Evolutionary conservation across 2,888 invertebrate genomes (phyloP), one percentile per base, ranked within the genome.

Genomic region (Ectemnius cavifrons): DNA sequence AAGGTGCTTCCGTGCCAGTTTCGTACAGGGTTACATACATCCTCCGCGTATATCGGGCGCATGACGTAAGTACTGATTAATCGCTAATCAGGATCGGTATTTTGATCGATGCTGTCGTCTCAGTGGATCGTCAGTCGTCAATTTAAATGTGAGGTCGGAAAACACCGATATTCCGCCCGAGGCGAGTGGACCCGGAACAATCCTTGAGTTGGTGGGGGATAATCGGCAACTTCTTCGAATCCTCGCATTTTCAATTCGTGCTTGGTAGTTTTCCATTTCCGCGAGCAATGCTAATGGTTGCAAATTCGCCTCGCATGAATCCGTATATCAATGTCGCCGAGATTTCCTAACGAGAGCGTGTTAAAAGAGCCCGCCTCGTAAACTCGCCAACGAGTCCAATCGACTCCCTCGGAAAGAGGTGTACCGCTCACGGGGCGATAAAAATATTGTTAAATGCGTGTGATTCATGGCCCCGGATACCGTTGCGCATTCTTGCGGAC

Each of bases 391-490:
- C 14, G 57, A 20, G 16, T n/a, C 52, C 46, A 27, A 49, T 18
- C 27, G 23, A 16, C 52, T 11, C 63, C 20, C 46, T 16, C 11
- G 4, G 62, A 72, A 56, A 37, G 37, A 37, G 52, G 8, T 37
- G 37, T 52, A 64, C 27, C 49, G 23, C 8, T 23, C 14, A 2
- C 4, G n/a, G 6, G 3, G 14, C 60, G 28, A 8, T 64, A 28
- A 49, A 62, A 69, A 56, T 37, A 49, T 13, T n/a, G 47, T 23
- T 58, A 59, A 27, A 20, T 16, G 28, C 23, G 59, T 69, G 70
- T 63, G 76, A 80, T 78, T 69, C 64, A 74, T 37, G 47, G 58
- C 13, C 49, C 37, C 72, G 67, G 71, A 78, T 69, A 49, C 63
- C 14, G 45, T 49, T 61, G 68, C 61, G 49, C 47, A 27, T 52